Conservation (phyloP, 2,888 invertebrate genomes). For the Xestia ashworthii region DNA sequence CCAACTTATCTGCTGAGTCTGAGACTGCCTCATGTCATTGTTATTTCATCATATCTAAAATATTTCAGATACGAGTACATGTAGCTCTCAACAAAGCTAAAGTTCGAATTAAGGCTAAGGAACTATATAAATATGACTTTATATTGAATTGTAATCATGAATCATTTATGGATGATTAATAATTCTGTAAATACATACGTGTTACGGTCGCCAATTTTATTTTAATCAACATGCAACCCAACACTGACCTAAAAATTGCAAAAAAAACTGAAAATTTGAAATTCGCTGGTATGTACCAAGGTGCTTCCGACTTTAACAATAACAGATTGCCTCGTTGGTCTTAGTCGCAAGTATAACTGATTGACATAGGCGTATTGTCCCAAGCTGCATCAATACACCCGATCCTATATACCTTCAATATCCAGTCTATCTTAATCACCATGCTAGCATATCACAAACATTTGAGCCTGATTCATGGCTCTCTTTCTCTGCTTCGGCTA, state of each 20-base stretch:
- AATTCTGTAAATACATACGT: no score
- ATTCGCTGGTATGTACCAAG: no score
- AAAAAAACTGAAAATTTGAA: no score
- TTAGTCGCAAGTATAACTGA: not conserved
- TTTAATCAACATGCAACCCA: no score
- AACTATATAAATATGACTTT: no score
- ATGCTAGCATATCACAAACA: not conserved
- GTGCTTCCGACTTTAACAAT: not conserved
- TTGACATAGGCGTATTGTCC: not conserved
- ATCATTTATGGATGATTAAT: no score
- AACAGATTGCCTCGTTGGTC: not conserved
- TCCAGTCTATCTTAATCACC: not conserved
- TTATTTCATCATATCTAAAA: not conserved
- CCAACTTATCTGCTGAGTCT: not conserved
- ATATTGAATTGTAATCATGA: no score
- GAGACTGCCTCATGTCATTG: not conserved
- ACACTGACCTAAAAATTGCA: no score
- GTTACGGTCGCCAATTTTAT: no score
- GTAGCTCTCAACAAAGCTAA: not conserved
- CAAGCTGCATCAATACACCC: no score
- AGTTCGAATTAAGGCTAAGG: not conserved
- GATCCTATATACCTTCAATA: not conserved
- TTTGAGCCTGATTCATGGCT: not conserved
- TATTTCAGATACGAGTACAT: not conserved
- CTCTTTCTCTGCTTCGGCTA: not conserved